Conservation (phyloP, 2,113 vertebrate genomes). For the Solea senegalensis region DNA sequence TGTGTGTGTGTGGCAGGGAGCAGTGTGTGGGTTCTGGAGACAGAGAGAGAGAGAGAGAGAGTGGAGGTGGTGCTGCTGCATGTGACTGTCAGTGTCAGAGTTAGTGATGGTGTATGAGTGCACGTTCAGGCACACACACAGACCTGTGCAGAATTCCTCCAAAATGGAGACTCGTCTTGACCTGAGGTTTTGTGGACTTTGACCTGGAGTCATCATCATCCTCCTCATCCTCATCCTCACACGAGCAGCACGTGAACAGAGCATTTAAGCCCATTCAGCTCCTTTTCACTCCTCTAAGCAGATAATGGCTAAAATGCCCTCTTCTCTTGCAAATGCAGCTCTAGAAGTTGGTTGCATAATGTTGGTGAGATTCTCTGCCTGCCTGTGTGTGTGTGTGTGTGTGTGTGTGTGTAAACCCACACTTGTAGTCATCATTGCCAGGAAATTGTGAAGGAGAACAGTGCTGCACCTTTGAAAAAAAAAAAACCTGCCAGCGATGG, state of each 20-base stretch:
- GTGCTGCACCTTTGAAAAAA: constrained; percentile 54
- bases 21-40: constrained; percentile 63
- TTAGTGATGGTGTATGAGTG: constrained; percentile 12
- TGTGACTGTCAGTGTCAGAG: constrained; percentile 42
- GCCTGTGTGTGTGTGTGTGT: constrained; percentile 29
- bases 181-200: constrained; percentile 15
- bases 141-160: constrained; percentile 8
- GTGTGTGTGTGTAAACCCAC: constrained; percentile 45
- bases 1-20: constrained; percentile 7
- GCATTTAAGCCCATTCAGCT: constrained; percentile 27
- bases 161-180: constrained; percentile 49
- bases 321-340: constrained; percentile 55
- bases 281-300: constrained; percentile 48
- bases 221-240: constrained; percentile 18
- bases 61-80: constrained; percentile 64
- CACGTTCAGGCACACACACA: not conserved
- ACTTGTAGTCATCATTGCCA: constrained; percentile 69
- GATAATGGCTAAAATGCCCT: constrained; percentile 60
- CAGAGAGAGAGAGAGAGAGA: constrained; percentile 41
- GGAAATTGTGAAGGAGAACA: constrained; percentile 66
- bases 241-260: too few relatives aligned
- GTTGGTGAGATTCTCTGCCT: constrained; percentile 57
- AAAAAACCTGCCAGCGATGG: constrained; percentile 60
- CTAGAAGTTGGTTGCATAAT: constrained; percentile 75
- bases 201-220: constrained; percentile 44